Percentiles rank a stretch among this genome's conserved stretches.
Conservation (phyloP, 2,888 invertebrate genomes). For the Venusia cambrica region DNA sequence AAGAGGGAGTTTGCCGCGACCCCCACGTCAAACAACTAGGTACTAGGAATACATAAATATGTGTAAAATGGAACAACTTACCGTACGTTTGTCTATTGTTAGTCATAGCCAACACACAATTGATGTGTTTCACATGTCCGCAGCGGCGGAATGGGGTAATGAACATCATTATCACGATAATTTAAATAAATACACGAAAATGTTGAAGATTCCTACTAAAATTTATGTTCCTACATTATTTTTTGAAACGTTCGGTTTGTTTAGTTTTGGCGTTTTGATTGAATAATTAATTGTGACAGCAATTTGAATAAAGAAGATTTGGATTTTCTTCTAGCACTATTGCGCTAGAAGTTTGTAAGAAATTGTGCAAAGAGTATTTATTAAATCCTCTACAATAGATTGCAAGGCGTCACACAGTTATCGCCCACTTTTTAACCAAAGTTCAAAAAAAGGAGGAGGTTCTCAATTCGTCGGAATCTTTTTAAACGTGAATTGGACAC, state of each 20-base stretch:
- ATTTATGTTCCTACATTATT: slow-evolving; percentile 51
- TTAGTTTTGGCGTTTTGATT: slow-evolving; percentile 35
- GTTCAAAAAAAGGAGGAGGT: too few species aligned
- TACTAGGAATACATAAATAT: too few species aligned
- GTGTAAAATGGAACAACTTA: slow-evolving; percentile 31
- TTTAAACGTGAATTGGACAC: too few species aligned
- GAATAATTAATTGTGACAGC: slow-evolving; percentile 38
- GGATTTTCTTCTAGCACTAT: not conserved
- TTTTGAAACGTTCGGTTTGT: slow-evolving; percentile 33
- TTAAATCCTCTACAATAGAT: slow-evolving; percentile 3
- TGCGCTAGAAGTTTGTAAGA: not conserved
- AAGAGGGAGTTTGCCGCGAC: too few species aligned
- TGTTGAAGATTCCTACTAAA: slow-evolving; percentile 36
- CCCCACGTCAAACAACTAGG: too few species aligned
- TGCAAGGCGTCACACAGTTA: too few species aligned
- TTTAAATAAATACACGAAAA: slow-evolving; percentile 29
- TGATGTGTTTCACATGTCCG: slow-evolving; percentile 38
- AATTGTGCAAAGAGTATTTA: not conserved
- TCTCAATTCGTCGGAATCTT: too few species aligned
- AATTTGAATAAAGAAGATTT: slow-evolving; percentile 36
- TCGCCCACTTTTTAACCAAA: too few species aligned
- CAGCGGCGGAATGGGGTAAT: slow-evolving; percentile 41
- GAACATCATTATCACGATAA: slow-evolving; percentile 44
- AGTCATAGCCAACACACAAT: slow-evolving; percentile 36
- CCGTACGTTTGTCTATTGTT: slow-evolving; percentile 34